phyloP scores from a whole-genome alignment of 2,797 vertebrate genomes.

The Dryobates pubescens region DNA sequence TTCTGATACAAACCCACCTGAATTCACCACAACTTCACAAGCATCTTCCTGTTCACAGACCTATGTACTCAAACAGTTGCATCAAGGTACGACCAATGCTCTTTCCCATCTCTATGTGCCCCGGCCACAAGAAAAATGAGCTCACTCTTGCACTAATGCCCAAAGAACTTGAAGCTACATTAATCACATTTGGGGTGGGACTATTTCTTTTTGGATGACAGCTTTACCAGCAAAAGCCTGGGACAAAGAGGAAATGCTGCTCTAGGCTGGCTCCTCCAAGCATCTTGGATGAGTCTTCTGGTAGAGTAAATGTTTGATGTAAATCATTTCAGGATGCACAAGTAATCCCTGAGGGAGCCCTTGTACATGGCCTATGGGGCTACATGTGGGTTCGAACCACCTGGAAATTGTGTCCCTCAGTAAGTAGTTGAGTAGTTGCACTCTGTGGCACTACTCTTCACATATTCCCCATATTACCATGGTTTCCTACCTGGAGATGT shows the following conservation, averaged over 20 bases:
- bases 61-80: accelerated
- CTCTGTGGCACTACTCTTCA: no score
- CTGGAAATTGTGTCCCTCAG: not conserved
- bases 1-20: not conserved
- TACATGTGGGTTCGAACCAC: accelerated
- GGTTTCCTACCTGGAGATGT: not conserved
- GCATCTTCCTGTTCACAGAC: not conserved
- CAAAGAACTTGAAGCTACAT: not conserved
- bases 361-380: accelerated
- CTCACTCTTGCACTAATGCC: not conserved
- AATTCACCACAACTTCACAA: not conserved
- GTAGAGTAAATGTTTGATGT: not conserved
- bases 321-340: not conserved
- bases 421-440: not conserved
- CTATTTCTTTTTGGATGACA: not conserved
- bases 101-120: accelerated
- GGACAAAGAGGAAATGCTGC: not conserved
- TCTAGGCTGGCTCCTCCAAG: not conserved
- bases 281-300: not conserved
- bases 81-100: accelerated
- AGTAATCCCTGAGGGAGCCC: not conserved
- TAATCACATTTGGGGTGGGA: not conserved
- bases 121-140: not conserved
- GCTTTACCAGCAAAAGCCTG: not conserved
- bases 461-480: accelerated